phyloP scores from a whole-genome alignment of 2,888 invertebrate species.

The Cordilura impudica region DNA sequence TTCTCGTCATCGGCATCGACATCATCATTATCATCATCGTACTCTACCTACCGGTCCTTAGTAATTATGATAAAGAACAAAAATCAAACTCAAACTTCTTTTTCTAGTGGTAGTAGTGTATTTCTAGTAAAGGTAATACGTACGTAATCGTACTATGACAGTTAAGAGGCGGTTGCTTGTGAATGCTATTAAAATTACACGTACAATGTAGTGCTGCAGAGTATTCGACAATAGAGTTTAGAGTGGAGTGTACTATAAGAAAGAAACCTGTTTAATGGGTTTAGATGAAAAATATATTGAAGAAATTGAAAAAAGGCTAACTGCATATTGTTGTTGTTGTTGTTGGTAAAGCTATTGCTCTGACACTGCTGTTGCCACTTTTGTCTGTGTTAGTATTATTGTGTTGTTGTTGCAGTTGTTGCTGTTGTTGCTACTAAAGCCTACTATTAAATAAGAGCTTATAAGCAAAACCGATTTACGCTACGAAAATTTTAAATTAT shows the following conservation, averaged over 20 bases:
- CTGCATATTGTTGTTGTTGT: slow-evolving; percentile 28
- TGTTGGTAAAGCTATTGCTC: background rate
- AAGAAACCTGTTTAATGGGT: slow-evolving; percentile 58
- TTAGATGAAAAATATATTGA: slow-evolving; percentile 37
- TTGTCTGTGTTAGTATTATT: background rate
- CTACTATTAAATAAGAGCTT: slow-evolving; percentile 30
- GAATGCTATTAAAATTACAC: slow-evolving; percentile 46
- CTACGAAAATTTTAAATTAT: too few species aligned
- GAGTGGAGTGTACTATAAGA: slow-evolving; percentile 3
- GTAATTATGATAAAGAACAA: slow-evolving; percentile 19
- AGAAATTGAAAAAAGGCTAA: slow-evolving; percentile 50
- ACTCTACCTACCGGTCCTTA: slow-evolving; percentile 54
- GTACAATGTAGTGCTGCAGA: background rate
- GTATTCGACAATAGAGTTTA: background rate
- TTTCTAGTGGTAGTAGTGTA: background rate
- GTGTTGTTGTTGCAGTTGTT: background rate
- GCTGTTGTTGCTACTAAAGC: slow-evolving; percentile 16
- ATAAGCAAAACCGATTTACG: too few species aligned
- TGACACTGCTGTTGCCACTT: slow-evolving; percentile 1
- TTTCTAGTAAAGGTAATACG: too few species aligned
- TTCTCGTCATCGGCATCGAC: slow-evolving; percentile 21
- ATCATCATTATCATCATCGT: slow-evolving; percentile 15
- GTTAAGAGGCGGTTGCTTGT: slow-evolving; percentile 32
- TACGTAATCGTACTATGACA: background rate
- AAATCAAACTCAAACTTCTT: background rate